A percentile compares a stretch with the other conserved stretches of the same genome.
phyloP scores from a whole-genome alignment of 2,888 invertebrate genomes.

The Calliopum simillimum region DNA sequence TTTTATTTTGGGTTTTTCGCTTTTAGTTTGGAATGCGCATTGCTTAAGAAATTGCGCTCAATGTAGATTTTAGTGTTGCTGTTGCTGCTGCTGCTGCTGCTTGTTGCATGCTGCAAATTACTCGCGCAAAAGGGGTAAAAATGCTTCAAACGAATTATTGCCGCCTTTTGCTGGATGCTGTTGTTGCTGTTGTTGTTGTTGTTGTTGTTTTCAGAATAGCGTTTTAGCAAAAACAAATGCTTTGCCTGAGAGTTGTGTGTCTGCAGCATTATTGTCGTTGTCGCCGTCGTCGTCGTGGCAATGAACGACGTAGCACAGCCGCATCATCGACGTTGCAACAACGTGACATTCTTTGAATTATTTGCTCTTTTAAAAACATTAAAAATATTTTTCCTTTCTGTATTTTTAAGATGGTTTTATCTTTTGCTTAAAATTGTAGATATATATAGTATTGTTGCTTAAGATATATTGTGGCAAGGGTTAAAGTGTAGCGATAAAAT shows the following conservation, averaged over 20 bases:
- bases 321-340: constrained; percentile 13
- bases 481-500: no score
- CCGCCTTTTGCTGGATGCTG: constrained; percentile 13
- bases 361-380: constrained; percentile 39
- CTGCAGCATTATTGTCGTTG: background rate
- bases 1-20: background rate
- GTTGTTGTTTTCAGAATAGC: background rate
- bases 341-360: constrained; percentile 42
- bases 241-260: background rate
- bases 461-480: no score
- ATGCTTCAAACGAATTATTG: constrained; percentile 32
- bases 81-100: background rate
- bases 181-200: background rate
- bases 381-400: constrained; percentile 32
- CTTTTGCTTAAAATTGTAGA: no score
- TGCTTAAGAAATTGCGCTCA: no score
- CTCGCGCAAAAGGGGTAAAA: constrained; percentile 21
- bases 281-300: constrained; percentile 2
- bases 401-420: no score
- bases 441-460: no score
- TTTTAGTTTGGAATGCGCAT: no score
- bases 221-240: background rate
- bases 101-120: constrained; percentile 8
- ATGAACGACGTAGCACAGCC: constrained; percentile 20
- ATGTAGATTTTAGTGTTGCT: background rate